Percentiles rank a stretch among this genome's conserved stretches.
Conservation (phyloP, 2,888 invertebrate genomes). For the Cephus sareptanus region DNA sequence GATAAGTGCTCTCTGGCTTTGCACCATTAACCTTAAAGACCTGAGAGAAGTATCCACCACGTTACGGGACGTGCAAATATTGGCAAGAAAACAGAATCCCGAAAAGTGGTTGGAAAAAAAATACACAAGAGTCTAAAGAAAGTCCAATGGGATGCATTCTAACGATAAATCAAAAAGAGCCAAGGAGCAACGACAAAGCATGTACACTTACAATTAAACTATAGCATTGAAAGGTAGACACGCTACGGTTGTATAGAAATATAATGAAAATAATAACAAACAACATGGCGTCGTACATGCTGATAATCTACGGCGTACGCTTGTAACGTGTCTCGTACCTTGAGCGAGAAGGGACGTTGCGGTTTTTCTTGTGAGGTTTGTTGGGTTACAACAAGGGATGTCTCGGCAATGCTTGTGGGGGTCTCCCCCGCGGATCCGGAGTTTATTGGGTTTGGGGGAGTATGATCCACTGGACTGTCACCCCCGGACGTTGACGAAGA, state of each 20-base stretch:
- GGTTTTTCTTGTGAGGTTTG: constrained; percentile 67
- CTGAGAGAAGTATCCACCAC: not conserved
- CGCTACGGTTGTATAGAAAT: constrained; percentile 21
- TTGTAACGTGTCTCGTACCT: constrained; percentile 64
- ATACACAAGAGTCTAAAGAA: not conserved
- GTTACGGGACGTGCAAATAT: not conserved
- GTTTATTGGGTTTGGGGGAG: constrained; percentile 57
- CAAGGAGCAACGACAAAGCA: not conserved
- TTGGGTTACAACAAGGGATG: constrained; percentile 51
- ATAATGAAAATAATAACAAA: constrained; percentile 39
- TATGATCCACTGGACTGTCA: constrained; percentile 63
- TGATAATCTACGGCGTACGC: not conserved
- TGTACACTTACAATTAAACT: not conserved
- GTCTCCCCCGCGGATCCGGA: constrained; percentile 58
- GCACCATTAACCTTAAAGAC: not conserved
- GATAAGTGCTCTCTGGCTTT: not conserved
- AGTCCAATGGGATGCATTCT: not conserved
- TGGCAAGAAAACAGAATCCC: not conserved
- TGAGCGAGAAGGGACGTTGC: constrained; percentile 72
- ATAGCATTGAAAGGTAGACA: not conserved
- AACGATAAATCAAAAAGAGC: not conserved
- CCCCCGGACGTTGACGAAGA: constrained; percentile 64
- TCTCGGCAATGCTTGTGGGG: constrained; percentile 53
- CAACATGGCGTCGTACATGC: constrained; percentile 15
- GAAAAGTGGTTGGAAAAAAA: not conserved